Percentiles rank a stretch among this genome's conserved stretches.
Conservation (phyloP, 2,888 invertebrate genomes). For the Embidobia sp. region DNA sequence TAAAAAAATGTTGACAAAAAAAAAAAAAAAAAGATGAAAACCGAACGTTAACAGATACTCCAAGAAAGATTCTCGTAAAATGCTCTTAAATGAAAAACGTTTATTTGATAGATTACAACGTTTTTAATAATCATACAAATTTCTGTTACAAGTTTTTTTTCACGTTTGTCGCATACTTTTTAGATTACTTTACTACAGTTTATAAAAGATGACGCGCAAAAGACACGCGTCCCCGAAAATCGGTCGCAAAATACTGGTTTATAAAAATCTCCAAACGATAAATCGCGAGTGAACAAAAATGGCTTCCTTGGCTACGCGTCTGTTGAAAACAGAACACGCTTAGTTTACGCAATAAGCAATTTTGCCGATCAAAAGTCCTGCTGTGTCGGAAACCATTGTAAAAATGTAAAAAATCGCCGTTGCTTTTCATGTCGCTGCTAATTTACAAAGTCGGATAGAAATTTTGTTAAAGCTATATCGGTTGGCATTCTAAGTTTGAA, state of each 20-base stretch:
- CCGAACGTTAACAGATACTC: no score
- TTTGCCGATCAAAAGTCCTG: no score
- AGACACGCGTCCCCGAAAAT: slow-evolving; percentile 35
- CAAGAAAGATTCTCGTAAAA: no score
- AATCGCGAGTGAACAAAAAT: slow-evolving; percentile 17
- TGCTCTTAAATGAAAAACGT: slow-evolving; percentile 30
- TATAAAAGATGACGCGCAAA: slow-evolving; percentile 37
- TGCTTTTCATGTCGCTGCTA: no score
- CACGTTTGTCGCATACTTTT: slow-evolving; percentile 8
- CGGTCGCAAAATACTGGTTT: slow-evolving; percentile 47
- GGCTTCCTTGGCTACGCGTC: neutral
- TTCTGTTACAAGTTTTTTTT: slow-evolving; percentile 2
- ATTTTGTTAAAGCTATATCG: slow-evolving; percentile 7
- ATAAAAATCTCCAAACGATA: slow-evolving; percentile 32
- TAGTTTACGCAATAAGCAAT: neutral
- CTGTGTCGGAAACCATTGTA: no score
- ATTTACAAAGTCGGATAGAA: slow-evolving; percentile 4
- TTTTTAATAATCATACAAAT: slow-evolving; percentile 33
- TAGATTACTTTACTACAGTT: slow-evolving; percentile 13
- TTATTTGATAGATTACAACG: slow-evolving; percentile 41
- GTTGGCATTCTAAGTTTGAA: slow-evolving; percentile 12
- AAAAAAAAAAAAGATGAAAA: no score
- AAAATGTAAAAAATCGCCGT: slow-evolving; percentile 2
- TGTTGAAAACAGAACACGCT: no score
- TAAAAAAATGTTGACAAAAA: no score